Percentiles rank a stretch among this genome's conserved stretches.
These are phyloP conservation scores for Pteronotus mesoamericanus DNA, from an alignment of 2,797 vertebrate genomes.

Conservation along the genomic window DNA sequence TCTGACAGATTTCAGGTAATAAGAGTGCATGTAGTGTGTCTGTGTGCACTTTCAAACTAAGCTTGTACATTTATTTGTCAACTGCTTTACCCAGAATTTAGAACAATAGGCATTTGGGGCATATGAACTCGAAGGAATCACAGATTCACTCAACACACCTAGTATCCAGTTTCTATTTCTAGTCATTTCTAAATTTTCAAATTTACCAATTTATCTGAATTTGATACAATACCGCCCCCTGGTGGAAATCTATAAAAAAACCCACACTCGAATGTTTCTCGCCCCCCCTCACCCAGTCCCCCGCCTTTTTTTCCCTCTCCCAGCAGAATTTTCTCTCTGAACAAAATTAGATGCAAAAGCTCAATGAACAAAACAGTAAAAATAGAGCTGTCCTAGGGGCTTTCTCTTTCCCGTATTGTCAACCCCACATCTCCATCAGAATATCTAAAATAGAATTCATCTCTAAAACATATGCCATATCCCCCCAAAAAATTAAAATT, in stretches of 20 bases:
- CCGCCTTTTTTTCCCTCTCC: background rate
- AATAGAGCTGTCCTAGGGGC: background rate
- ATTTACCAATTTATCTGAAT: background rate
- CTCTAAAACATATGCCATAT: background rate
- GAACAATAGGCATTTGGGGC: background rate
- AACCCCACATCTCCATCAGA: background rate
- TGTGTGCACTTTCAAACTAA: background rate
- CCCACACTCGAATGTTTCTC: background rate
- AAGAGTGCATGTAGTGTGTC: background rate
- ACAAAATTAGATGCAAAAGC: background rate
- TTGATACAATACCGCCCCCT: constrained; percentile 78
- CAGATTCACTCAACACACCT: background rate
- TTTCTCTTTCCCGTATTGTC: background rate
- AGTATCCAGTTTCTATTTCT: constrained; percentile 43
- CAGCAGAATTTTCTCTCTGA: background rate
- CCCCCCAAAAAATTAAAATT: background rate
- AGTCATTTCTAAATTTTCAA: constrained; percentile 40
- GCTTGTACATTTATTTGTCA: background rate
- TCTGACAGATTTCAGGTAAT: background rate
- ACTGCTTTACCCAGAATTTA: constrained; percentile 12
- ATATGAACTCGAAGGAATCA: constrained; percentile 1
- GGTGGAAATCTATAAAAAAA: constrained; percentile 59
- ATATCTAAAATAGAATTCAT: constrained; percentile 17
- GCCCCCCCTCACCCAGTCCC: background rate
- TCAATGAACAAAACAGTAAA: background rate